Base-by-base conservation (phyloP, 2,888 invertebrate species). In the Leptinotarsa peninsularis region DNA sequence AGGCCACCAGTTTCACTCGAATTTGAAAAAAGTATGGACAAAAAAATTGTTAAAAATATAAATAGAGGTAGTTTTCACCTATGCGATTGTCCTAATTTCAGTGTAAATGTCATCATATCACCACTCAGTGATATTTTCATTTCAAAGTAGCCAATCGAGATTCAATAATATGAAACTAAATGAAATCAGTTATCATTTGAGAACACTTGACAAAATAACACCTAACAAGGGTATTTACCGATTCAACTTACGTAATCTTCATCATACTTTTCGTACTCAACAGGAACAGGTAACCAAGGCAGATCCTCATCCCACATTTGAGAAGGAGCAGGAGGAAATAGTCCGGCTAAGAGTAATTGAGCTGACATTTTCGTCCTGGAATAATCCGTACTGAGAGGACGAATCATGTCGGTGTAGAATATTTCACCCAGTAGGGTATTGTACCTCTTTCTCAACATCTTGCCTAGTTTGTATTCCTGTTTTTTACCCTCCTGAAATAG, bases 281-380 rank as follows among this genome's bases (percentile, higher is more conserved):
- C 83, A 0, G 93, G 92, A 73, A 93, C 90, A 0, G 93, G 93
- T 80, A 91, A 90, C 93, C 93, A 93, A 4, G 85, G 81, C 14
- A 92, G 79, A 60, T 83, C 76, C 13, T 84, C 74, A 71, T 89
- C 88, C 91, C 91, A 91, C 72, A 82, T 84, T 81, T 91, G 90
- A 0, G 84, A 78, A 1, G 80, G 80, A 0, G 86, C 84, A 0
- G 94, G 93, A 3, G 93, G 93, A 85, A 91, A 95, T 27, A 95
- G 84, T 0, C 93, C 94, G 1, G 94, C 93, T 94, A 4, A 93
- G 3, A 93, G 92, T 43, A 93, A 88, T 77, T 93, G 89, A 0
- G 92, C 93, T 4, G 94, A 93, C 91, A 94, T 94, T 87, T 95
- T 91, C 0, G 95, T 95, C 66, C 95, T 90, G 72, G 93, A 93